Evolutionary conservation across 2,113 vertebrate genomes (phyloP), one percentile per base, ranked within the genome.

Genomic region (Clupea harengus): DNA sequence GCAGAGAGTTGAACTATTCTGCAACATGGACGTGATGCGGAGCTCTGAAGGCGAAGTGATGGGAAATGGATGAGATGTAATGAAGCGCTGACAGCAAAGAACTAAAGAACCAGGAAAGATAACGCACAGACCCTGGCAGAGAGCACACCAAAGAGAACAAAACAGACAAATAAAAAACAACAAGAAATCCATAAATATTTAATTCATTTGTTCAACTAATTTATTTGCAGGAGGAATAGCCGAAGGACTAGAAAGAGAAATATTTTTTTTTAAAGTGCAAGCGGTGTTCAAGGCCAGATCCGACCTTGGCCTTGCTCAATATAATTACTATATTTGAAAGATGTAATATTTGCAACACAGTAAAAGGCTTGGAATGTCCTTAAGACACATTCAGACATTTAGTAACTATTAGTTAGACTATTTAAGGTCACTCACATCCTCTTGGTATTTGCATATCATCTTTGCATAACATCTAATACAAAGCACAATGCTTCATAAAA

Each of bases 271-370:
- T n/a, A 18, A 32, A 32, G 22, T 72, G 64, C 1, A 11, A 25
- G 25, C 32, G 39, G 25, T 78, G 39, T 78, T 78, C 28, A 78
- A 78, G 72, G 72, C 13, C 72, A 39, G 13, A 32, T 13, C 8
- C 7, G n/a, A 28, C 11, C 11, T 39, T 39, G 39, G 72, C 13
- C 28, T 39, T 39, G 72, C 28, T 32, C 28, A 39, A 28, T 32
- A 78, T 78, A 39, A 78, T 78, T 78, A 75, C 9, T 13, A 72
- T 78, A 32, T 13, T 78, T 32, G 32, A 78, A 78, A 78, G 72
- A 11, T 78, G 25, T 44, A 39, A 78, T 78, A 78, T 44, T 78
- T 11, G 28, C 5, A 32, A 72, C 9, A 15, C 52, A 20, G 10
- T 15, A 39, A 60, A 28, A 28, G n/a, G 64, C 22, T 67, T 78